phyloP scores from a whole-genome alignment of 2,113 vertebrate genomes.

The Muntiacus muntjak region DNA sequence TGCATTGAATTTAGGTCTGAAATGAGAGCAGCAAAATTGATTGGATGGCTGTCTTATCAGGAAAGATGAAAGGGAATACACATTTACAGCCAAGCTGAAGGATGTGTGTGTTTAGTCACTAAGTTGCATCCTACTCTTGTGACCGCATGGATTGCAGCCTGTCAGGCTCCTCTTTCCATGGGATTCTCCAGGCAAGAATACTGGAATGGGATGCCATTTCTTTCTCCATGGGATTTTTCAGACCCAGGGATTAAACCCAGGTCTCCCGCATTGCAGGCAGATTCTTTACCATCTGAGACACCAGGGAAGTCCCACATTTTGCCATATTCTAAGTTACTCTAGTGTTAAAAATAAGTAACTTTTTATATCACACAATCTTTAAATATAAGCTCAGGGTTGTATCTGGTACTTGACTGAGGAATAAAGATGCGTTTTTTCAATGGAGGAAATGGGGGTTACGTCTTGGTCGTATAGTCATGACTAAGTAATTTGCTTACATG shows the following conservation, averaged over 20 bases:
- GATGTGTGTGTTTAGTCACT: background rate
- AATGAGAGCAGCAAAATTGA: slow-evolving; percentile 24
- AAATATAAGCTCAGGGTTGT: background rate
- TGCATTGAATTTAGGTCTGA: slow-evolving; percentile 19
- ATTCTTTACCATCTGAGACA: background rate
- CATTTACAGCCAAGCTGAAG: background rate
- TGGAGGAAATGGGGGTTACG: background rate
- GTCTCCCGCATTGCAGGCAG: background rate
- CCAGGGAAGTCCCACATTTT: background rate
- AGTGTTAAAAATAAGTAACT: background rate
- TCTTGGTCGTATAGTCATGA: background rate
- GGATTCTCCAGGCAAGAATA: background rate
- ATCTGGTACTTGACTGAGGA: background rate
- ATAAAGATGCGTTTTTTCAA: background rate
- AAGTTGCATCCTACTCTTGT: background rate
- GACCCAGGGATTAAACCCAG: background rate
- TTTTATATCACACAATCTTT: background rate
- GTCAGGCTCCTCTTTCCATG: background rate
- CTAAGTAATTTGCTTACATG: background rate
- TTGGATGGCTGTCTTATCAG: background rate
- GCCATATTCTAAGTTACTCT: background rate
- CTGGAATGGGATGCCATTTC: background rate
- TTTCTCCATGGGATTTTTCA: accelerated
- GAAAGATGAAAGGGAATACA: background rate
- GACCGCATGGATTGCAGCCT: background rate